Evolutionary conservation across 1,140 invertebrate species (phyloP), one percentile per base, ranked within the genome.

Genomic region (Neodiprion lecontei): DNA sequence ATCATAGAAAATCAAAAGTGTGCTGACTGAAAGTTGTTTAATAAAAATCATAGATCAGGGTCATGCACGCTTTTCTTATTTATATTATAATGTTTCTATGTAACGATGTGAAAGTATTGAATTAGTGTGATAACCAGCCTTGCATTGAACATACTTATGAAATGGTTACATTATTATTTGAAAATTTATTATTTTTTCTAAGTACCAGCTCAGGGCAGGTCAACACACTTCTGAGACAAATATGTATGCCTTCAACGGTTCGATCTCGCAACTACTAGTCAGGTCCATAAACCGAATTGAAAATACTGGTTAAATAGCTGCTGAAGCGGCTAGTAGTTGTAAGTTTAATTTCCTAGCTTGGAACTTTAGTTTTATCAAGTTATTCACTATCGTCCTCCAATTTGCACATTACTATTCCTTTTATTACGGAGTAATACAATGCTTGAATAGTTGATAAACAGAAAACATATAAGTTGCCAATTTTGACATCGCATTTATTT

Each of bases 121-220:
- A 61, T 61, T 61, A 61, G 53, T 61, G 53, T 61, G 53, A 17
- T 14, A 61, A 61, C 53, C 53, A 61, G 53, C 53, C 53, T 61
- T 17, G 53, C 53, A 61, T 61, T 61, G 53, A 8, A 61, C 53
- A 61, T 61, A 61, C 53, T 61, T 61, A 61, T 61, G 53, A 61
- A 61, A 61, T 61, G n/a, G 53, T 61, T 61, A 53, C 50, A 11
- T 53, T 53, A 11, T 53, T 53, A 14, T 61, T 7, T 61, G 11
- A 61, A 40, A 61, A 14, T 61, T 61, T 17, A 7, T 14, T 61
- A 14, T 61, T 61, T 61, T 17, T 61, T 40, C 53, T 61, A 61
- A 61, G 53, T 61, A 61, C 53, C 53, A 61, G 11, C 53, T 61
- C 53, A 61, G 53, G n/a, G 53, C 53, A 61, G 53, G 53, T 61